Evolutionary conservation across 1,140 invertebrate genomes (phyloP), one percentile per base, ranked within the genome.

Genomic region (Trichonephila inaurata): DNA sequence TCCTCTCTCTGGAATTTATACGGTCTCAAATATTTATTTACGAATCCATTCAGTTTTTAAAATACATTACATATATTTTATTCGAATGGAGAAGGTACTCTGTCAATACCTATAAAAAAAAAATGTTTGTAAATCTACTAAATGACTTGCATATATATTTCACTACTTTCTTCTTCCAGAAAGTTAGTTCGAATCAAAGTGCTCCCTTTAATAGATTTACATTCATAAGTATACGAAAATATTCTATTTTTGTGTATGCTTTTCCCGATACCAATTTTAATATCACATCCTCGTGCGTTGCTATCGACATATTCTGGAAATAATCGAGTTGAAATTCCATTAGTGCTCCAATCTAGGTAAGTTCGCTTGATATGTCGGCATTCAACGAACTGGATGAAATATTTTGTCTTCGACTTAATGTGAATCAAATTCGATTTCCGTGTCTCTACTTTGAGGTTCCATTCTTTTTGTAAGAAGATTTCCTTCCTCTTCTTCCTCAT

Each of bases 351-450:
- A 51, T 58, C 86, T 58, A 85, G 83, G 86, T 21, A 88, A 77
- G 72, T 77, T 28, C 33, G 72, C 33, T 77, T 77, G 72, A 66
- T 72, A 91, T 91, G 77, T 14, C 66, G 8, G 21, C 28, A 60
- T 72, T 91, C 88, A 89, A 24, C 66, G 66, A 89, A 58, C 33
- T 60, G 88, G 21, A 69, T 89, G 88, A 89, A 89, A 89, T 89
- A 72, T 91, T 91, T 91, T 91, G 77, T 91, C 89, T 91, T 91
- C 89, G 66, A 77, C 77, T 91, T 91, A 82, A 82, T 91, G 69
- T 18, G 89, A 82, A 91, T 91, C 89, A 91, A 91, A 91, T 91
- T 91, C 89, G 89, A 91, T 91, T 91, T 91, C 89, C 83, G 21
- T 85, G 51, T 58, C 72, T 77, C 24, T 77, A 77, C 72, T 77